Base-by-base conservation (phyloP, 2,113 vertebrate genomes). In the Brachyhypopomus occidentalis region DNA sequence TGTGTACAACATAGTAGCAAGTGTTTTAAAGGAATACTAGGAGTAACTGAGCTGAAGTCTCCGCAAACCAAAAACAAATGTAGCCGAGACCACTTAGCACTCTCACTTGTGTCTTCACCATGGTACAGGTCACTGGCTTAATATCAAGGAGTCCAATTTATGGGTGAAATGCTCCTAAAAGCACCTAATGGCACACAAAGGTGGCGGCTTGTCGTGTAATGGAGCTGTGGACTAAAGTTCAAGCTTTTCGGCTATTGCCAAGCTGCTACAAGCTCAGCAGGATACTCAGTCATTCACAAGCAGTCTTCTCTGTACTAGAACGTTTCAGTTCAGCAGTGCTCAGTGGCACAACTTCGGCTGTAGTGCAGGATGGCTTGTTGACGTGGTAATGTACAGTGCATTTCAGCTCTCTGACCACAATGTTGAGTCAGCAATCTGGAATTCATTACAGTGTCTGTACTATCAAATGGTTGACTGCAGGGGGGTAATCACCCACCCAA, bases 341-440 rank as follows among this genome's bases (percentile, higher is more conserved):
- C 89, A 88, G 91, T 86, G 86, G 88, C 83, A 70, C 86, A 87
- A 80, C 74, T 90, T 90, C 91, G 90, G 41, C 87, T 89, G 79
- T 82, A 86, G 80, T 84, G 79, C 83, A 69, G 86, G 72, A 22
- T 79, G 87, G 87, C 82, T 84, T 72, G 89, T 85, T 60, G 85
- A 87, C 89, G 91, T 91, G 85, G 83, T 77, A 88, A 86, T 38
- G 59, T 23, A 78, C 74, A 80, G 71, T 41, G 48, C 19, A 2
- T 20, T 59, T 77, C 58, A 23, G 34, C 90, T 84, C 78, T 69
- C 56, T 85, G 85, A 89, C 88, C 84, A 17, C 25, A 83, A 78
- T 83, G 88, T 87, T 87, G 72, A 79, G 92, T 94, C 94, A 95
- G 92, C 93, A 92, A 93, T 92, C 93, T 95, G 95, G 95, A 95